Evolutionary conservation across 2,797 vertebrate genomes (phyloP).

Genomic region (Hyperoplus immaculatus): DNA sequence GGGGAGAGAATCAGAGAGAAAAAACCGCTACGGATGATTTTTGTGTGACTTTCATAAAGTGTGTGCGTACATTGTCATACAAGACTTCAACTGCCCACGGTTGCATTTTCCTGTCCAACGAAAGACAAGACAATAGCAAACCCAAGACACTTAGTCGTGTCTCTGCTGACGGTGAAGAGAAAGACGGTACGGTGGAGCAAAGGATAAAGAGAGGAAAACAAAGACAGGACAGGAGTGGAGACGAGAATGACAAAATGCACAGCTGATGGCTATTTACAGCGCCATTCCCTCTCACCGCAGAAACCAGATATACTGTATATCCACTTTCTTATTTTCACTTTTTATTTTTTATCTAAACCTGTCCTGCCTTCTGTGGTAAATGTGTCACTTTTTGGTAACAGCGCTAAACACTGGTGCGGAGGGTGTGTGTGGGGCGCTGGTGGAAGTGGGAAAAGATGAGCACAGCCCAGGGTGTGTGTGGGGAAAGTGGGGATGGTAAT

Average conservation of each 20-base stretch:
- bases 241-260: conserved; percentile 68
- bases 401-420: conserved; percentile 46
- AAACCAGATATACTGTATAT: conserved; percentile 45
- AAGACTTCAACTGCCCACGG: conserved; percentile 21
- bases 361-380: conserved; percentile 65
- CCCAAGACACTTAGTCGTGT: conserved; percentile 26
- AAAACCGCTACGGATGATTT: conserved; percentile 11
- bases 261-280: conserved; percentile 78
- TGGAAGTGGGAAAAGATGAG: conserved; percentile 53
- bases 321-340: conserved; percentile 67
- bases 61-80: conserved; percentile 10
- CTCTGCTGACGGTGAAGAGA: conserved; percentile 49
- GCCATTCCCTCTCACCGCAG: conserved; percentile 61
- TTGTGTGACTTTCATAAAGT: conserved; percentile 32
- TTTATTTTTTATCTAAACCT: conserved; percentile 64
- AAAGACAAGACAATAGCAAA: conserved; percentile 17
- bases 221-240: conserved; percentile 50
- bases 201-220: conserved; percentile 35
- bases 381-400: conserved; percentile 83
- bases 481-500: conserved; percentile 53
- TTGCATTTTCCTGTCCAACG: conserved; percentile 31
- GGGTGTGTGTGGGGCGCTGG: conserved; percentile 28
- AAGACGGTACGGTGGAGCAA: conserved; percentile 43
- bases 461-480: conserved; percentile 52
- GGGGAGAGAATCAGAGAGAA: conserved; percentile 1